Base-by-base conservation (phyloP, 2,888 invertebrate species). In the Tubiluchus corallicola region DNA sequence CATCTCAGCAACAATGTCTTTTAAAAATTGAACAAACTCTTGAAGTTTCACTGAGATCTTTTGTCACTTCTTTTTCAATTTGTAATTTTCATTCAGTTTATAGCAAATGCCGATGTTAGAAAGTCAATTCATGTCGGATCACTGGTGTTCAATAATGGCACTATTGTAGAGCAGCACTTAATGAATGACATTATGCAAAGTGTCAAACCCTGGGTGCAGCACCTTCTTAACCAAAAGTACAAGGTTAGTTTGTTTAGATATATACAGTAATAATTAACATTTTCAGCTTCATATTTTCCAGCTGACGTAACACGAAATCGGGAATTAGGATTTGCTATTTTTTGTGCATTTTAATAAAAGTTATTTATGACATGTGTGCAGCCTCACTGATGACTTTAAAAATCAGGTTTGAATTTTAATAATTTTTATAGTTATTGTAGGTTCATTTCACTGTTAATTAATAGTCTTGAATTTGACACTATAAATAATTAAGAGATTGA, bases 111-210 rank as follows among this genome's bases (percentile, higher is more conserved):
- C 2, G 46, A 70, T 38, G 72, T 80, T 0, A 71, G 85, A 2
- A 72, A 69, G 43, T 75, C 77, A 0, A 78, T 90, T 47, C 87
- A 90, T 60, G 87, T 90, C 1, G 88, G 90, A 2, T 76, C 80
- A 53, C 62, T 72, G 18, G 70, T 77, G 0, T 88, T 81, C n/a
- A 53, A 60, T 47, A 48, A 49, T 43, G 60, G 60, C 1, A 21
- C 42, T 1, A 67, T 37, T n/a, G 88, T 87, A 0, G 82, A 83
- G 59, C 55, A 68, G 3, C 71, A 77, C 59, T 63, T 90, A 17
- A 72, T 74, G 50, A 65, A 69, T 37, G 90, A 92, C 61, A 47
- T 61, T 4, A 55, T 85, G 79, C 74, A 81, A 56, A 78, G 79
- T 0, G 76, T 83, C 4, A 78, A 80, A 3, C 60, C 62, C 2